These are phyloP conservation scores for Tautogolabrus adspersus DNA, from an alignment of 2,113 vertebrate species.

Conservation along the genomic window DNA sequence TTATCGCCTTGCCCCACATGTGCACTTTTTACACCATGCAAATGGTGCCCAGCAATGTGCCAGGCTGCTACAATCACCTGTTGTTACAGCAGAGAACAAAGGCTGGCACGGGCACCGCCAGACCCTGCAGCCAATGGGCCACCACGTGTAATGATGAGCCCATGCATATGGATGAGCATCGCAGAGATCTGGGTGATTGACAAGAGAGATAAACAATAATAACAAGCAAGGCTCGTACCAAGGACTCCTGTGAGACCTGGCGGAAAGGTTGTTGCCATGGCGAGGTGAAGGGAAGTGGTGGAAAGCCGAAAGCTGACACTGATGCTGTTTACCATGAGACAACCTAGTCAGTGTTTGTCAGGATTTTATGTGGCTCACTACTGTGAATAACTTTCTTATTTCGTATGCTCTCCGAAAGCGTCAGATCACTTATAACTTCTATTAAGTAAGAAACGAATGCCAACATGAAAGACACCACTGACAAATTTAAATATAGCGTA, in stretches of 20 bases:
- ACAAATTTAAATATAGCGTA: no score
- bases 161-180: constrained; percentile 84
- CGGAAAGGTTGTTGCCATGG: constrained; percentile 77
- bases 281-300: constrained; percentile 53
- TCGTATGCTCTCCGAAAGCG: not conserved
- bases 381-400: not conserved
- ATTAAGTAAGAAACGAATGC: not conserved
- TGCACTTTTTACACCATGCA: constrained; percentile 78
- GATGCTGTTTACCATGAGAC: constrained; percentile 26
- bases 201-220: constrained; percentile 86
- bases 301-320: constrained; percentile 45
- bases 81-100: constrained; percentile 80
- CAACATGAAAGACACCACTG: no score
- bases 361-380: not conserved
- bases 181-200: constrained; percentile 81
- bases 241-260: constrained; percentile 67
- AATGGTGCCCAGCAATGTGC: constrained; percentile 73
- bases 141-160: constrained; percentile 71
- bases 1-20: constrained; percentile 81
- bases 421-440: not conserved
- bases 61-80: constrained; percentile 79
- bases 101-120: constrained; percentile 60
- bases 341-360: constrained; percentile 16
- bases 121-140: constrained; percentile 73
- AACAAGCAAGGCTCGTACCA: constrained; percentile 78